A percentile compares a stretch with the other conserved stretches of the same genome.
Evolutionary conservation across 1,140 invertebrate species (phyloP).

Genomic region (Euwallacea fornicatus): DNA sequence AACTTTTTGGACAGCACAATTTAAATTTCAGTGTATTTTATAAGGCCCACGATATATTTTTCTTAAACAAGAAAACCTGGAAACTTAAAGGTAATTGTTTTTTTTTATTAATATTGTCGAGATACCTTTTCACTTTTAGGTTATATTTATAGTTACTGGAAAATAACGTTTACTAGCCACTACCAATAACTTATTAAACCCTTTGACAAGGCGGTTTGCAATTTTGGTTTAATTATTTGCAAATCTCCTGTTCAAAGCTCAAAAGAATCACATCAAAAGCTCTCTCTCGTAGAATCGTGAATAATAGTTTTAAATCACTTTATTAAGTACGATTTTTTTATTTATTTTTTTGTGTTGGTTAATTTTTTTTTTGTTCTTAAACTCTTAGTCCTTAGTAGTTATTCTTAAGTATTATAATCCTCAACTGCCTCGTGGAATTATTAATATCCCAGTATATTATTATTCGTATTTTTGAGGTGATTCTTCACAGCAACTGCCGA

Average conservation of each 20-base stretch:
- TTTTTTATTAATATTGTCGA: conserved; percentile 56
- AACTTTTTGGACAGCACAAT: conserved; percentile 56
- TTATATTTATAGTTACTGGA: conserved; percentile 23
- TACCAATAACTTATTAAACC: conserved; percentile 31
- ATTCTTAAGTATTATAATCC: not conserved
- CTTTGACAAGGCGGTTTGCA: too few species aligned
- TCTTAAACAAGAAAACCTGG: conserved; percentile 48
- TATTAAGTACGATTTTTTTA: too few species aligned
- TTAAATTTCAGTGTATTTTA: conserved; percentile 56
- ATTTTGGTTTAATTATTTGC: too few species aligned
- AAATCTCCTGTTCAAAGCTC: not conserved
- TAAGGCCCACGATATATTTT: conserved; percentile 58
- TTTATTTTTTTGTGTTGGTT: too few species aligned
- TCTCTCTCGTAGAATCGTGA: not conserved
- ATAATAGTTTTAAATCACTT: too few species aligned
- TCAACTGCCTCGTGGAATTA: conserved; percentile 5
- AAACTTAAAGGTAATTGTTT: conserved; percentile 47
- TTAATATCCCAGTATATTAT: too few species aligned
- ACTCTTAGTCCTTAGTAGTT: too few species aligned
- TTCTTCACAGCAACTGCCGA: conserved; percentile 34
- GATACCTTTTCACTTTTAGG: conserved; percentile 50
- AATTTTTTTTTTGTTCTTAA: too few species aligned
- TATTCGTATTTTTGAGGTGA: conserved; percentile 30
- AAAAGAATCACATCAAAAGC: conserved; percentile 39
- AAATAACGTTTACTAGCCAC: conserved; percentile 49